Evolutionary conservation across 2,888 invertebrate species (phyloP), one percentile per base, ranked within the genome.

Genomic region (Trichopoda pennipes): DNA sequence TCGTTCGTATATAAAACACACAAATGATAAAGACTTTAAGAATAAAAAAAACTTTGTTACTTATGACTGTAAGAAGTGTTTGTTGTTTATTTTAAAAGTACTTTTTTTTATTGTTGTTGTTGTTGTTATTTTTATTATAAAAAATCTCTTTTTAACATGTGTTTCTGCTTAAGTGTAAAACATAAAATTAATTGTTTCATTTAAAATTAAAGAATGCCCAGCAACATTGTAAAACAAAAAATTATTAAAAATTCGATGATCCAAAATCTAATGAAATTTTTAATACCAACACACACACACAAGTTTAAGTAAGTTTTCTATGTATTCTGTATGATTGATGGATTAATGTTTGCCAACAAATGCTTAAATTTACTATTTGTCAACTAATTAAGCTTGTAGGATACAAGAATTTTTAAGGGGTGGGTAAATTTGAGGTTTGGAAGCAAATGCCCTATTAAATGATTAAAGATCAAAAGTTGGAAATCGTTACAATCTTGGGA

Each of bases 81-180:
- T 51, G 55, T 73, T 69, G 61, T 60, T 74, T 58, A n/a, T 64
- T 21, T 49, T 64, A n/a, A 35, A 74, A 14, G 21, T 8, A 16
- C 6, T 23, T 42, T 56, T n/a, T 28, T 28, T 23, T 63, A 49
- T 58, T 68, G 9, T 63, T 76, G 21, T 79, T 76, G 44, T 66
- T 63, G 44, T 58, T 68, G 9, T 63, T 76, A 17, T 79, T 76
- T 35, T 66, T 66, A 53, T 49, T 66, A 63, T 74, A 42, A 76
- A 70, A 80, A 76, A 79, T 14, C n/a, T n/a, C n/a, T 74, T 79
- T 83, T 70, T 21, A 86, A 87, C 88, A 88, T 87, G 86, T 88
- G 88, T 86, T 87, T 83, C 84, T 86, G 44, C 21, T 72, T 56
- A 51, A 60, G 44, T 61, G 38, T 61, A 55, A 53, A 44, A 60